These are phyloP conservation scores for Mastacembelus armatus DNA, from an alignment of 2,797 vertebrate genomes.

Conservation along the genomic window DNA sequence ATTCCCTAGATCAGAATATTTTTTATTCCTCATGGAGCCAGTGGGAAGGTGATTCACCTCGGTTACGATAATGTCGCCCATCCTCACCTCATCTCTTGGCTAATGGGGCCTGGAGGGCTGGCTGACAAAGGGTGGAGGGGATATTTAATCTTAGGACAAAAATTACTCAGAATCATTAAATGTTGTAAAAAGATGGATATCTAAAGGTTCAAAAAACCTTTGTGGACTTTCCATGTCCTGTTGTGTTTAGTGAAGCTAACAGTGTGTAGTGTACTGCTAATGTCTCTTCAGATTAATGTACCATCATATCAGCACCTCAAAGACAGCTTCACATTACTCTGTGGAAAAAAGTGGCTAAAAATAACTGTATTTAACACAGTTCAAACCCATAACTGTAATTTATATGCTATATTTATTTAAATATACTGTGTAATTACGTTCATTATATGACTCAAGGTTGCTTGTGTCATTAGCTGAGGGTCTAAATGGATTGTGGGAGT, in stretches of 20 bases:
- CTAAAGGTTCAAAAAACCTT: slow-evolving; percentile 22
- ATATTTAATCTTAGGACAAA: slow-evolving; percentile 61
- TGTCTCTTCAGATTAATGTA: background rate
- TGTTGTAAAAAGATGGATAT: slow-evolving; percentile 1
- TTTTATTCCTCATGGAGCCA: slow-evolving; percentile 67
- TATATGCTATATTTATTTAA: slow-evolving; percentile 16
- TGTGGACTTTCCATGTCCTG: slow-evolving; percentile 2
- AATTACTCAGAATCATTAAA: slow-evolving; percentile 47
- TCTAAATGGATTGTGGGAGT: slow-evolving; percentile 68
- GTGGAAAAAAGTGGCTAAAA: background rate
- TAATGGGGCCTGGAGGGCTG: slow-evolving; percentile 73
- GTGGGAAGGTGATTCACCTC: slow-evolving; percentile 74
- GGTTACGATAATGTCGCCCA: slow-evolving; percentile 67
- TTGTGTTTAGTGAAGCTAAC: slow-evolving; percentile 18
- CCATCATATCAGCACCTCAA: too few species aligned
- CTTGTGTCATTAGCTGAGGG: slow-evolving; percentile 30
- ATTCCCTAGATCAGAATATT: slow-evolving; percentile 54
- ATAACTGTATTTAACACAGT: slow-evolving; percentile 14
- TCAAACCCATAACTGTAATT: slow-evolving; percentile 3
- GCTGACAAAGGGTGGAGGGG: slow-evolving; percentile 39
- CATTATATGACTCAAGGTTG: slow-evolving; percentile 1
- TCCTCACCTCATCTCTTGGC: slow-evolving; percentile 71
- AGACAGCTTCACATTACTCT: background rate
- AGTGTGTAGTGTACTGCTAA: background rate
- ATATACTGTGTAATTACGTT: slow-evolving; percentile 31